phyloP scores from a whole-genome alignment of 37 sponge, comb jelly and placozoan species.

The Trichoplax adhaerens region DNA sequence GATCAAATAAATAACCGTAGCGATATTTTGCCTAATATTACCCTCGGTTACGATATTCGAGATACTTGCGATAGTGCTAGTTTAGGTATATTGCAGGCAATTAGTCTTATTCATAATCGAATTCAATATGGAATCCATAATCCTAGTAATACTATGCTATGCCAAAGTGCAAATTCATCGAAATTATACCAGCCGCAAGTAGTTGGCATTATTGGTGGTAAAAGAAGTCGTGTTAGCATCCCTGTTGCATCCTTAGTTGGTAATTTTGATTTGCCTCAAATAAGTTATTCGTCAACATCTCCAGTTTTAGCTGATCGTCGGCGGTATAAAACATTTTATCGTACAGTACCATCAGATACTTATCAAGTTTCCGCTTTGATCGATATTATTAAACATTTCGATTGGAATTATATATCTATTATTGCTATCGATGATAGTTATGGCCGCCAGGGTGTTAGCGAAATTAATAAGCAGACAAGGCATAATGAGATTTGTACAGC shows the following conservation, averaged over 20 bases:
- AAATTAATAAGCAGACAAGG: no score
- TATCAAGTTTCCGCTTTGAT: constrained; percentile 65
- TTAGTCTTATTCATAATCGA: no score
- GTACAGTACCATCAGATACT: constrained; percentile 65
- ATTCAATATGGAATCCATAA: no score
- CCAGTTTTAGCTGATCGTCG: constrained; percentile 48
- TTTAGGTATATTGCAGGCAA: constrained; percentile 26
- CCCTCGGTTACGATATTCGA: constrained; percentile 71
- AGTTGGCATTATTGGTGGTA: constrained; percentile 62
- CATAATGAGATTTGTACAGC: no score
- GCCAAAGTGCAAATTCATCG: no score
- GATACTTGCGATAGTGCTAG: constrained; percentile 64
- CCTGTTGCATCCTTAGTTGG: constrained; percentile 50
- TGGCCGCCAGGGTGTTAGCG: no score
- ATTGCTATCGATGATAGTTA: no score
- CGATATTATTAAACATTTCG: constrained; percentile 34
- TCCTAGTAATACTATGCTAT: no score
- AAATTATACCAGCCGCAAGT: constrained; percentile 14
- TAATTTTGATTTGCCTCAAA: constrained; percentile 48
- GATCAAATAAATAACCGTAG: constrained; percentile 41
- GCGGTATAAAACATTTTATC: constrained; percentile 55
- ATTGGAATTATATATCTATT: constrained; percentile 47
- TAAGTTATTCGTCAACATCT: constrained; percentile 72
- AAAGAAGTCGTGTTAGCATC: constrained; percentile 34
- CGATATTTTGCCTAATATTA: constrained; percentile 29